A percentile compares a stretch with the other conserved stretches of the same genome.
These are phyloP conservation scores for Phrynocephalus forsythii DNA, from an alignment of 2,797 vertebrate genomes.

Conservation along the genomic window DNA sequence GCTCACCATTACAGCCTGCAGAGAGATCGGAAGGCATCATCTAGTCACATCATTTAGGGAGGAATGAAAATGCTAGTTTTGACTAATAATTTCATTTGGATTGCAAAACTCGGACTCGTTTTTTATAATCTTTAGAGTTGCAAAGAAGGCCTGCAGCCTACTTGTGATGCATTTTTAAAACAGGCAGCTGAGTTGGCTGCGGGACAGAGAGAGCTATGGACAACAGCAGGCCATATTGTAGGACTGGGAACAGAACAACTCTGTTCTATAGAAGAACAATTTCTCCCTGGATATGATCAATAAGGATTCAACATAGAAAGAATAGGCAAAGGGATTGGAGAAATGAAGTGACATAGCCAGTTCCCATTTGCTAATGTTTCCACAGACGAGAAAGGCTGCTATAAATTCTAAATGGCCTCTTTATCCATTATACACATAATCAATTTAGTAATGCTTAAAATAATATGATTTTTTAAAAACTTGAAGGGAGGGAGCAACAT, in stretches of 20 bases:
- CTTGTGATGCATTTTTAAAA: constrained; percentile 26
- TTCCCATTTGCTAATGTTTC: too few species aligned
- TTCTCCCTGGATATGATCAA: background rate
- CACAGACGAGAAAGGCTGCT: background rate
- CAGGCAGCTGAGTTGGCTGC: background rate
- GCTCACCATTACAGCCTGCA: background rate
- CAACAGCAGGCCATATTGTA: background rate
- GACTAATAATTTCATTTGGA: constrained; percentile 63
- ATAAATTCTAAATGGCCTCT: background rate
- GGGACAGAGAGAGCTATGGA: background rate
- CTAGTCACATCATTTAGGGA: constrained; percentile 27
- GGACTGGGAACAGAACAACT: background rate
- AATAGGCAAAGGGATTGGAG: background rate
- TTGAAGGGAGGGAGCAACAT: background rate
- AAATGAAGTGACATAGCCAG: background rate
- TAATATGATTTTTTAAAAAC: background rate
- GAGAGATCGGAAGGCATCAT: constrained; percentile 24
- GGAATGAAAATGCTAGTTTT: constrained; percentile 35
- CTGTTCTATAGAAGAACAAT: constrained; percentile 6
- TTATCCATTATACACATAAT: background rate
- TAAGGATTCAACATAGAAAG: background rate
- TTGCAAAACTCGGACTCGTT: constrained; percentile 43
- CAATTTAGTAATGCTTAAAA: too few species aligned
- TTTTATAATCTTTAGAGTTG: constrained; percentile 54
- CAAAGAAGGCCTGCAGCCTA: constrained; percentile 31